Conservation (phyloP, 2,797 vertebrate species). For the Eurystomus glaucurus region DNA sequence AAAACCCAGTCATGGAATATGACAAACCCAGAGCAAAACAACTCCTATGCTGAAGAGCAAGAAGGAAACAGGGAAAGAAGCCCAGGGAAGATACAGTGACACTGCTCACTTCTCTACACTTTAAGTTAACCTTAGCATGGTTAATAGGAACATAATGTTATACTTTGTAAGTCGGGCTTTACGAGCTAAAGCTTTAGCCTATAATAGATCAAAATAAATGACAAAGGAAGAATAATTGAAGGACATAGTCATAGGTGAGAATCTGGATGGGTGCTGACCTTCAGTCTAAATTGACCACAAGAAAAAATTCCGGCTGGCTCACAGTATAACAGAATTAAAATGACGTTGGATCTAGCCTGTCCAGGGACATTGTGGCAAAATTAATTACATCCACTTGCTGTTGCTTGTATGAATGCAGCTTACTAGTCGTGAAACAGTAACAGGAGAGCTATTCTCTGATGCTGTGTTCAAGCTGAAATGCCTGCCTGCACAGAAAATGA, state of each 20-base stretch:
- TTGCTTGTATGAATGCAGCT: background rate
- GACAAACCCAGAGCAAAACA: background rate
- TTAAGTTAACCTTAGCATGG: background rate
- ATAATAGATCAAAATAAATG: background rate
- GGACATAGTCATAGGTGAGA: background rate
- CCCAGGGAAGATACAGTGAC: background rate
- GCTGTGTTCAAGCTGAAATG: background rate
- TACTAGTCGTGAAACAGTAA: background rate
- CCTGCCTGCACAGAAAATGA: background rate
- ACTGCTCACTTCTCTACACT: background rate
- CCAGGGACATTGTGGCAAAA: background rate
- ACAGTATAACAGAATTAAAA: background rate
- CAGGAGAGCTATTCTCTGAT: background rate
- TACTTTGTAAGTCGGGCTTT: background rate
- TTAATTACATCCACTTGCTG: conserved; percentile 11
- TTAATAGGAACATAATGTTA: background rate
- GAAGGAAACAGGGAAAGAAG: background rate
- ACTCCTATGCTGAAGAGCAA: background rate
- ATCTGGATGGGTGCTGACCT: background rate
- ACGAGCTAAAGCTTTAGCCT: background rate
- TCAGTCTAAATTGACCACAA: background rate
- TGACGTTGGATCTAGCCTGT: background rate
- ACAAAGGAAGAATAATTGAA: background rate
- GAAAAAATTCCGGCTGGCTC: background rate
- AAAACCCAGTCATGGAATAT: background rate